Evolutionary conservation across 2,888 invertebrate genomes (phyloP).

Genomic region (Campoplex nolae): DNA sequence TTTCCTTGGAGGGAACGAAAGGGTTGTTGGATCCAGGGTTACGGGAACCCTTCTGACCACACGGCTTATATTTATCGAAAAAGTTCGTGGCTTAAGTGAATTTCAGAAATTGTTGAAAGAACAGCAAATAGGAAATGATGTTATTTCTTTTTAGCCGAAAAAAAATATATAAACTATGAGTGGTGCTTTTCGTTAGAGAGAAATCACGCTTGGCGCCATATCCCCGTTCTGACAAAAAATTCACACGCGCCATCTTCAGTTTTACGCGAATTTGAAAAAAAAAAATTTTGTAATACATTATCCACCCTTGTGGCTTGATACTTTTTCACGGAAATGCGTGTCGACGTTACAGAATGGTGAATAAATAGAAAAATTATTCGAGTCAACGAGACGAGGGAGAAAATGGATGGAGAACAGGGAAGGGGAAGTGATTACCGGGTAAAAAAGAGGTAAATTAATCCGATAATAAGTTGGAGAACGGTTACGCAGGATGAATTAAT

Average conservation of each 20-base stretch:
- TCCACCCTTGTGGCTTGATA: slow-evolving; percentile 10
- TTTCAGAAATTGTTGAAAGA: slow-evolving; percentile 48
- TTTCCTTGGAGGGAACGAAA: slow-evolving; percentile 38
- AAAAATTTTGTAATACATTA: slow-evolving; percentile 42
- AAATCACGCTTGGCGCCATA: slow-evolving; percentile 13
- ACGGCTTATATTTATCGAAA: slow-evolving; percentile 63
- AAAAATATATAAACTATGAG: background rate
- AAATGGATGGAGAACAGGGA: slow-evolving; percentile 38
- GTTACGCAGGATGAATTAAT: slow-evolving; percentile 66
- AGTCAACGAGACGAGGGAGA: slow-evolving; percentile 20
- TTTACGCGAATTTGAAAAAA: slow-evolving; percentile 17
- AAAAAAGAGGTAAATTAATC: slow-evolving; percentile 67
- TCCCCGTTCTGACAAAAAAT: background rate
- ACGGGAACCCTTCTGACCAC: slow-evolving; percentile 56
- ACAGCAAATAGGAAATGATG: background rate
- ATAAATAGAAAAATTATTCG: slow-evolving; percentile 29
- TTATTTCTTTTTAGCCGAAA: slow-evolving; percentile 8
- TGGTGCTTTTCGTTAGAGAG: background rate
- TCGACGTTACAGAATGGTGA: slow-evolving; percentile 36
- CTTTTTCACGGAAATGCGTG: background rate
- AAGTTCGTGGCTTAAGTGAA: slow-evolving; percentile 61
- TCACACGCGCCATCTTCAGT: background rate
- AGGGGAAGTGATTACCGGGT: slow-evolving; percentile 59
- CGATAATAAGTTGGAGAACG: slow-evolving; percentile 66
- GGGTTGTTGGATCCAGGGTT: slow-evolving; percentile 36